Evolutionary conservation across 2,797 vertebrate species (phyloP), one percentile per base, ranked within the genome.

Genomic region (Melanotaenia boesemani): DNA sequence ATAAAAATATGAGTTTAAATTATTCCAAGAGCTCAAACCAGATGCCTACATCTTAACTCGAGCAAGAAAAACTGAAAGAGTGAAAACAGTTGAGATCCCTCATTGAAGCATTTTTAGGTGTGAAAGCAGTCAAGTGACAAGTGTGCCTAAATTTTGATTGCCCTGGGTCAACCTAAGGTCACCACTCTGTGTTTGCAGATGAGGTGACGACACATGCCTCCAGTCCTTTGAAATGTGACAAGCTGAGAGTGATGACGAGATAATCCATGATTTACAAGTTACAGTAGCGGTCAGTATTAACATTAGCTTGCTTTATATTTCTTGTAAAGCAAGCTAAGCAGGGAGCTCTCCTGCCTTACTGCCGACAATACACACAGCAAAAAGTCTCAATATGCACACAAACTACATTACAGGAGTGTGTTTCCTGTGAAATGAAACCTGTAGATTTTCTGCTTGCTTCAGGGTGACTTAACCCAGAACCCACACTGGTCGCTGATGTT

Each of bases 101-200:
- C 61, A 58, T 80, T 84, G 86, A 86, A 74, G 86, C 75, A 84
- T 82, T 67, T 79, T 74, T 50, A 91, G 86, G 88, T 92, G 94
- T 91, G 89, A 94, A 90, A 89, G 83, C 88, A 79, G 79, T 69
- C 80, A 91, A 86, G 90, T 93, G 88, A 89, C 86, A 94, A 94
- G 92, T 93, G 92, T 92, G 93, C 90, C 90, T 82, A 67, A 84
- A 88, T 90, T 88, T 70, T 88, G 85, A 89, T 91, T 89, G 87
- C 88, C 88, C 83, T 11, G 50, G 87, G 87, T 86, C 84, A 88
- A 83, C 69, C 48, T 41, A 81, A 85, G 86, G 89, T 82, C 83
- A 70, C 66, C n/a, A 81, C 76, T 87, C 86, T 89, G 88, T 91
- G 89, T 89, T 90, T 90, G 90, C 88, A 69, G 73, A 89, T 67